Evolutionary conservation across 2,797 vertebrate species (phyloP).

Genomic region (Amazona finschi): DNA sequence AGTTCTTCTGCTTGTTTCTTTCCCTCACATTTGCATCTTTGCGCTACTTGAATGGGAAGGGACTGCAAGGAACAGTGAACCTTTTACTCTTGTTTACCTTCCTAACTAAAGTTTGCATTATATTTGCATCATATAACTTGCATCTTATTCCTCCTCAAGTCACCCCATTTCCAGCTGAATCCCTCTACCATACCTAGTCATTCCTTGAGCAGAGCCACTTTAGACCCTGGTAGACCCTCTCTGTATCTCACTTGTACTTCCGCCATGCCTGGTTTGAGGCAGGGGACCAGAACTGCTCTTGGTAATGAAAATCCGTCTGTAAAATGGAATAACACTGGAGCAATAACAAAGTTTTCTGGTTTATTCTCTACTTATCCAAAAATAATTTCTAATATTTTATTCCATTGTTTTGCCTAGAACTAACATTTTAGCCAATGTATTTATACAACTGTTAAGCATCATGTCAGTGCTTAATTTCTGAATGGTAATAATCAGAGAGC

Average conservation of each 20-base stretch:
- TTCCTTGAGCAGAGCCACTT: not conserved
- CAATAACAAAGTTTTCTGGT: not conserved
- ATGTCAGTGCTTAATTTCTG: not conserved
- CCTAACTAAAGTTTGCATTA: not conserved
- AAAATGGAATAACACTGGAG: accelerated
- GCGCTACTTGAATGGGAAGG: not conserved
- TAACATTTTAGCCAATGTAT: not conserved
- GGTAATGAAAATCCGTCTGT: not conserved
- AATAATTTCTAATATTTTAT: not conserved
- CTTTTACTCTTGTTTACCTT: not conserved
- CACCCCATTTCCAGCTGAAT: not conserved
- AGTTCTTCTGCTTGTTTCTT: not conserved
- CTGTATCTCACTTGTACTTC: not conserved
- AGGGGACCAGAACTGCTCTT: not conserved
- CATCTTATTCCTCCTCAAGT: accelerated
- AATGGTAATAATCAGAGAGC: not conserved
- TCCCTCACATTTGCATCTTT: not conserved
- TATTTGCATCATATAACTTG: not conserved
- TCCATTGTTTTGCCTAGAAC: not conserved
- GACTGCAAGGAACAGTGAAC: not conserved
- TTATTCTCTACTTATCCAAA: not conserved
- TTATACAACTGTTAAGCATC: not conserved
- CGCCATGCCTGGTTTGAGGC: not conserved
- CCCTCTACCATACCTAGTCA: not conserved
- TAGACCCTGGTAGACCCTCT: not conserved